These are phyloP conservation scores for Tetheella fluctuosa DNA, from an alignment of 2,888 invertebrate genomes.

Conservation along the genomic window DNA sequence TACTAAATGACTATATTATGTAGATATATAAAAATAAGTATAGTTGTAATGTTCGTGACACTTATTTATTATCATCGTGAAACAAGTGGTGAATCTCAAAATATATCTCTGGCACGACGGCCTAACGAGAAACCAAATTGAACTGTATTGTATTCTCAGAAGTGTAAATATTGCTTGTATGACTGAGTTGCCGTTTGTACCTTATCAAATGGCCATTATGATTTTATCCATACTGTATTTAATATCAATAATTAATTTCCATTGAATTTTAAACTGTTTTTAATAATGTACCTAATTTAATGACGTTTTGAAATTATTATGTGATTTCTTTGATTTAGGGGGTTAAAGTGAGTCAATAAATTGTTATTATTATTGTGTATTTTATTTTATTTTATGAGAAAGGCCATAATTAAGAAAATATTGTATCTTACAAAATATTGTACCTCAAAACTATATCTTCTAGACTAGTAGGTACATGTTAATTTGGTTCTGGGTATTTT, in stretches of 20 bases:
- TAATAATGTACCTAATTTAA: too few species aligned
- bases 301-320: constrained; percentile 26
- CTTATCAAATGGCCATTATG: constrained; percentile 35
- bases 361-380: constrained; percentile 25
- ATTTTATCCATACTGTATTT: constrained; percentile 19
- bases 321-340: constrained; percentile 17
- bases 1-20: constrained; percentile 1
- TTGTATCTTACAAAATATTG: too few species aligned
- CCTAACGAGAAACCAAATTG: not conserved
- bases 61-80: not conserved
- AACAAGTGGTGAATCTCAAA: constrained; percentile 3
- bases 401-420: too few species aligned
- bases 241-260: too few species aligned
- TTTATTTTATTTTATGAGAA: not conserved
- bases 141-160: not conserved
- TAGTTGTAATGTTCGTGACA: not conserved
- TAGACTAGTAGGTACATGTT: too few species aligned
- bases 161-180: not conserved
- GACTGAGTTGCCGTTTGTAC: constrained; percentile 19
- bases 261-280: too few species aligned
- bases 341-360: constrained; percentile 34
- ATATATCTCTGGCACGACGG: not conserved
- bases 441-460: too few species aligned
- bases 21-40: not conserved
- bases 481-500: too few species aligned